Percentiles rank a stretch among this genome's conserved stretches.
These are phyloP conservation scores for Linnaemya tessellans DNA, from an alignment of 2,888 invertebrate genomes.

Conservation along the genomic window DNA sequence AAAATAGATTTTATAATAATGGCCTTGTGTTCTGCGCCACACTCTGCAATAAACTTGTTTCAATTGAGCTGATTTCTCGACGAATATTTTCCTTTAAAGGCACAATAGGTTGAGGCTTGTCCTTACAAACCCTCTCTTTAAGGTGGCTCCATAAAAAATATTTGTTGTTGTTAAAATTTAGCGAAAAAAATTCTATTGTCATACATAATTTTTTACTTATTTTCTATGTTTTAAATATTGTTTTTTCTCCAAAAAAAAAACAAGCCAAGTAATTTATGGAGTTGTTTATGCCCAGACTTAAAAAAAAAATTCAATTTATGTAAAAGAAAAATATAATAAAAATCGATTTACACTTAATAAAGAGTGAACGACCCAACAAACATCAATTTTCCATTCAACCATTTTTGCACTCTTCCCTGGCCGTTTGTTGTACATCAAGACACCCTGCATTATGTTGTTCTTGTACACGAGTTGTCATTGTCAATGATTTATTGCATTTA, in stretches of 20 bases:
- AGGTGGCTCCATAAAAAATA: too few species aligned
- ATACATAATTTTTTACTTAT: neutral
- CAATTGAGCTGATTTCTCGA: too few species aligned
- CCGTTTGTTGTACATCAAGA: neutral
- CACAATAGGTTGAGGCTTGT: too few species aligned
- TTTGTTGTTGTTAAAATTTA: too few species aligned
- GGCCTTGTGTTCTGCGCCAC: too few species aligned
- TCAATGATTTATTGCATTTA: slow-evolving; percentile 72
- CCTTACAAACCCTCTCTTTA: too few species aligned
- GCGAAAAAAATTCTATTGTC: neutral
- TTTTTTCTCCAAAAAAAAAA: neutral
- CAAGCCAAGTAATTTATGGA: neutral
- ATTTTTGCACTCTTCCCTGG: slow-evolving; percentile 8
- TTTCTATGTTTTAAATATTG: neutral
- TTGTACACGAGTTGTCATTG: slow-evolving; percentile 63
- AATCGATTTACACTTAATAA: slow-evolving; percentile 39
- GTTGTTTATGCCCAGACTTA: neutral
- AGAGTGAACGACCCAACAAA: slow-evolving; percentile 37
- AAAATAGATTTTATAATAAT: too few species aligned
- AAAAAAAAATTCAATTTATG: slow-evolving; percentile 23
- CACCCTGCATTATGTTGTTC: slow-evolving; percentile 55
- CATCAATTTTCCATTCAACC: slow-evolving; percentile 37
- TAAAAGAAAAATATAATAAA: slow-evolving; percentile 31
- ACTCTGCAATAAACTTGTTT: too few species aligned
- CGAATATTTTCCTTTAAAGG: too few species aligned